Base-by-base conservation (phyloP, 2,113 vertebrate species). In the Phodopus roborovskii region DNA sequence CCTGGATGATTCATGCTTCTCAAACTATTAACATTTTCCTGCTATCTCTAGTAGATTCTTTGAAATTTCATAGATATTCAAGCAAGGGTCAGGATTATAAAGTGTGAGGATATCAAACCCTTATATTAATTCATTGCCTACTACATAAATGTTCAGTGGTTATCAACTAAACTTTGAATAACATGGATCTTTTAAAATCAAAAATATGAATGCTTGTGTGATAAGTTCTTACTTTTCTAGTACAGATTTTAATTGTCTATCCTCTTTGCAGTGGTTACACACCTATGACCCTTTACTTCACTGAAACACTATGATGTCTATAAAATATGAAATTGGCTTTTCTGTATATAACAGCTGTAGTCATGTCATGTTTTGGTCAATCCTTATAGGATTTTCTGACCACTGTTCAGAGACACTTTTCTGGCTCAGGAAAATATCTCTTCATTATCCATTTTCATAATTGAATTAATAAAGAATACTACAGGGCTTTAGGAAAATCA, bases 391-490 rank as follows among this genome's bases (percentile, higher is more conserved):
- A 33, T 58, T 75, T 22, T 68, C 66, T 33, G 39, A 56, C 11
- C 11, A 33, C 3, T 24, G 28, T 33, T 71, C 20, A 79, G 60
- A 53, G 19, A 3, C 1, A 22, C 5, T 10, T 24, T 30, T 20
- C 26, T 26, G 17, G 24, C 13, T 92, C 62, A 60, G 36, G 30
- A 26, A 87, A 36, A 83, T 11, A 26, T 8, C 12, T 48, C 60
- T 81, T 19, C n/a, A 48, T 5, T 48, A 13, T 39, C 73, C 16
- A 95, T 92, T 95, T 96, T 90, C 73, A 82, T 95, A 92, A 93
- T 0, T 1, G 48, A 92, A 96, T 97, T 92, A 94, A 97, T 95
- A 92, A 77, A 84, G 53, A 77, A 36, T 94, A 95, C 83, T 95
- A 82, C 10, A 53, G 81, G 68, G 12, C 45, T 90, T 79, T 33